Percentiles rank a stretch among this genome's conserved stretches.
Evolutionary conservation across 2,113 vertebrate genomes (phyloP).

Genomic region (Herpailurus yagouaroundi): DNA sequence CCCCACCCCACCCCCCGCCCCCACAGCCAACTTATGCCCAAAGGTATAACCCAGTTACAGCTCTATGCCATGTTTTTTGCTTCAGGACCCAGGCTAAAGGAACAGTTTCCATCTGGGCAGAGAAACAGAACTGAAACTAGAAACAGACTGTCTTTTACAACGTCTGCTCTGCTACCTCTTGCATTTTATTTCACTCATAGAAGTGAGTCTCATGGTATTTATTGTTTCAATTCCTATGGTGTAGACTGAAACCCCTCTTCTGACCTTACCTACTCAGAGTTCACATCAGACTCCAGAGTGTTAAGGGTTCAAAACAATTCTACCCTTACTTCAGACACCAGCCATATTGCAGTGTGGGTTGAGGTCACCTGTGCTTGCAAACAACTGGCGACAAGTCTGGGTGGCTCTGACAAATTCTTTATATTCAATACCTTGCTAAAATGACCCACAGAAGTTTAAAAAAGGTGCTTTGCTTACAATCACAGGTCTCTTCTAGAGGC

Average conservation of each 20-base stretch:
- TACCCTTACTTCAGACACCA: not conserved
- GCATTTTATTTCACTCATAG: not conserved
- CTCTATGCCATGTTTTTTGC: not conserved
- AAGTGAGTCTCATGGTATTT: not conserved
- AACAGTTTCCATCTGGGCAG: not conserved
- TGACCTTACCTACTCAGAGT: not conserved
- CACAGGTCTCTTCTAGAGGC: not conserved
- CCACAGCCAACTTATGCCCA: not conserved
- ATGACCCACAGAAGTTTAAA: not conserved
- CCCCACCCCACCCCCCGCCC: too few relatives aligned
- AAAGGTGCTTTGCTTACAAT: not conserved
- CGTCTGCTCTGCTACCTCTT: not conserved
- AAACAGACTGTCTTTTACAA: not conserved
- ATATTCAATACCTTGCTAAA: not conserved
- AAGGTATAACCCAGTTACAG: not conserved
- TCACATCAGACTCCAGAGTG: not conserved
- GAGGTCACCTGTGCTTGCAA: not conserved
- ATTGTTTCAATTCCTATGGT: not conserved
- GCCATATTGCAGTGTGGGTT: not conserved
- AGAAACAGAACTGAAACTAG: not conserved
- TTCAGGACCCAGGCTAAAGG: not conserved
- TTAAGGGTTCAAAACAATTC: not conserved
- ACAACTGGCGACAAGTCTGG: not conserved
- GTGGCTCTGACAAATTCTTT: not conserved
- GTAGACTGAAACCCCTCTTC: not conserved